phyloP scores from a whole-genome alignment of 1,140 invertebrate genomes.

The Harpegnathos saltator region DNA sequence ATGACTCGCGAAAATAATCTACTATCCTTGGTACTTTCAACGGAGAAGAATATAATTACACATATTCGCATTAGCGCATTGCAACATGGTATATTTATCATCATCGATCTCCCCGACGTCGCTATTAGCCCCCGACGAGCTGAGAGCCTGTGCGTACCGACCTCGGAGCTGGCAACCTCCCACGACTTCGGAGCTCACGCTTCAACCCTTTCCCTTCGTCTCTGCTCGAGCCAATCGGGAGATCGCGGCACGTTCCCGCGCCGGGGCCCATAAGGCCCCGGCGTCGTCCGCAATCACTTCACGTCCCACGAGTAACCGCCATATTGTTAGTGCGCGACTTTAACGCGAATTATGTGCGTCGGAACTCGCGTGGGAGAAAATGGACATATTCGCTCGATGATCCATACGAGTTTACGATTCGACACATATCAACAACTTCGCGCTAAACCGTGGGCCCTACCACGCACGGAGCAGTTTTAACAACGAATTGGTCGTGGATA shows the following conservation, averaged over 20 bases:
- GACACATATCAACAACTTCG: not conserved
- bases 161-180: slow-evolving; percentile 38
- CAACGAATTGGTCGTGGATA: not conserved
- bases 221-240: slow-evolving; percentile 60
- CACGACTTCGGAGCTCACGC: slow-evolving; percentile 26
- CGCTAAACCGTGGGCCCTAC: not conserved
- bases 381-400: slow-evolving; percentile 25
- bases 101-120: not conserved
- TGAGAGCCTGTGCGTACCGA: not conserved
- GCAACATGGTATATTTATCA: not conserved
- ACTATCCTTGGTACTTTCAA: not conserved
- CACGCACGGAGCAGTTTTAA: slow-evolving; percentile 5
- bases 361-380: not conserved
- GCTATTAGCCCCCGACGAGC: not conserved
- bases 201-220: slow-evolving; percentile 47
- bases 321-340: slow-evolving; percentile 75
- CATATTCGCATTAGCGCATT: not conserved
- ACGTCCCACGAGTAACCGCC: slow-evolving; percentile 60
- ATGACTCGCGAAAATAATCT: not conserved
- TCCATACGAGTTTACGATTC: not conserved
- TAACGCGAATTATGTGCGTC: not conserved
- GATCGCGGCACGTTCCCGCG: slow-evolving; percentile 65
- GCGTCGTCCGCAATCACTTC: slow-evolving; percentile 63
- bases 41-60: not conserved
- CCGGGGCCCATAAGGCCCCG: slow-evolving; percentile 54